Evolutionary conservation across 2,113 vertebrate species (phyloP), one percentile per base, ranked within the genome.

Genomic region (Chelonoidis abingdonii): DNA sequence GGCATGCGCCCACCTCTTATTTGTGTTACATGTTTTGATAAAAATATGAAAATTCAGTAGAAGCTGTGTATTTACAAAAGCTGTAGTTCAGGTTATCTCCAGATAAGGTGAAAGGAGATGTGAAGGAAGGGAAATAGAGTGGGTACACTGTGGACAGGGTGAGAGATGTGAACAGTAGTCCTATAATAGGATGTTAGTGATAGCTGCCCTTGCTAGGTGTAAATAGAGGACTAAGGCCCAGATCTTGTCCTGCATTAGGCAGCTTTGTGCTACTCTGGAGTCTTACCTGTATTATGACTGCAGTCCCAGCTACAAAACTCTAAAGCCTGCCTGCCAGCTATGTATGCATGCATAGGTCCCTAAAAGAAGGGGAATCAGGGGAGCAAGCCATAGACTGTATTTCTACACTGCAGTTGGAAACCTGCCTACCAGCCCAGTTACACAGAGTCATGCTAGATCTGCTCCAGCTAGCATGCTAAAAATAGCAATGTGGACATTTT

Each of bases 291-390:
- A 80, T 72, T 50, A 84, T 47, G 10, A 10, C 14, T 49, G 19
- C 35, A 35, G 31, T 35, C 6, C 29, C 16, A 17, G 62, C 14
- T 65, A 35, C 14, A 65, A 65, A 65, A 65, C 7, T 7, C 31
- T 35, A 65, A n/a, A 35, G 4, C 14, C 31, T 65, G 6, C 31
- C 29, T 62, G 13, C 29, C 11, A 49, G 9, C 5, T 62, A 11
- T 10, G 8, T 0, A 0, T 0, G 89, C 24, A 57, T 13, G 10
- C 0, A 0, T 0, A 92, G 31, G 57, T 3, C 52, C 75, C 76
- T 50, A n/a, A 81, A 96, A 94, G 54, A 1, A 86, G 19, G 8
- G 56, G 19, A 22, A 38, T n/a, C 10, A 31, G 29, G 31, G 16
- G 72, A 41, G 10, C 83, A 89, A 94, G 8, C 41, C 41, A 2